phyloP scores from a whole-genome alignment of 2,797 vertebrate species.

The Halcyon badia region DNA sequence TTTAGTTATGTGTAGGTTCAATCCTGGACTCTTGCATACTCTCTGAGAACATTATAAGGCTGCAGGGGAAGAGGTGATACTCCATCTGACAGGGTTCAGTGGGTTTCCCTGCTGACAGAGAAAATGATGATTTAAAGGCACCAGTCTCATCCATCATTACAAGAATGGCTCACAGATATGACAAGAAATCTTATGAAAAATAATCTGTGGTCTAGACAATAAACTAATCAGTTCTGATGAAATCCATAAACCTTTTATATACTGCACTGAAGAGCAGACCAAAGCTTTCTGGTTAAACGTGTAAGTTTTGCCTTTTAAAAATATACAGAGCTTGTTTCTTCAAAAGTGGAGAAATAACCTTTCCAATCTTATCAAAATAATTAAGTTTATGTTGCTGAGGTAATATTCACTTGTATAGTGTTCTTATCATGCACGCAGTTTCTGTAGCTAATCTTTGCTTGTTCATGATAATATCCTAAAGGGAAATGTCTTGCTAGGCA shows the following conservation, averaged over 20 bases:
- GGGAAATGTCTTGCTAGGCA: neutral
- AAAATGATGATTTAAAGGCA: constrained; percentile 54
- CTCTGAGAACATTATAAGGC: neutral
- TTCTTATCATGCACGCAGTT: neutral
- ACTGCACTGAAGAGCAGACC: neutral
- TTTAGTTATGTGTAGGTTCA: neutral
- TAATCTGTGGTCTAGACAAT: constrained; percentile 55
- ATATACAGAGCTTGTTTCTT: neutral
- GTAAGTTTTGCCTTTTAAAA: constrained; percentile 6
- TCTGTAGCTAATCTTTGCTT: constrained; percentile 17
- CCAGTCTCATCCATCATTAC: constrained; percentile 60
- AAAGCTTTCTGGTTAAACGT: neutral
- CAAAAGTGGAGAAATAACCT: constrained; percentile 12
- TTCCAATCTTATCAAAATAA: constrained; percentile 28
- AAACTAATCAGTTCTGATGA: constrained; percentile 56
- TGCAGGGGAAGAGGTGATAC: constrained; percentile 18
- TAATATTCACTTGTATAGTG: neutral
- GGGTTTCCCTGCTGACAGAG: constrained; percentile 38
- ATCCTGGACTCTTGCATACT: neutral
- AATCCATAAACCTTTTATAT: constrained; percentile 53
- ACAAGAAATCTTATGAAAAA: constrained; percentile 63
- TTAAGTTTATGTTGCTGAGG: constrained; percentile 17
- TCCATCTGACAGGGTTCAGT: constrained; percentile 64
- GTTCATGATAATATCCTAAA: neutral
- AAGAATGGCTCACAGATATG: constrained; percentile 33